Base-by-base conservation (phyloP, 1,140 invertebrate species). In the Daktulosphaira vitifoliae region DNA sequence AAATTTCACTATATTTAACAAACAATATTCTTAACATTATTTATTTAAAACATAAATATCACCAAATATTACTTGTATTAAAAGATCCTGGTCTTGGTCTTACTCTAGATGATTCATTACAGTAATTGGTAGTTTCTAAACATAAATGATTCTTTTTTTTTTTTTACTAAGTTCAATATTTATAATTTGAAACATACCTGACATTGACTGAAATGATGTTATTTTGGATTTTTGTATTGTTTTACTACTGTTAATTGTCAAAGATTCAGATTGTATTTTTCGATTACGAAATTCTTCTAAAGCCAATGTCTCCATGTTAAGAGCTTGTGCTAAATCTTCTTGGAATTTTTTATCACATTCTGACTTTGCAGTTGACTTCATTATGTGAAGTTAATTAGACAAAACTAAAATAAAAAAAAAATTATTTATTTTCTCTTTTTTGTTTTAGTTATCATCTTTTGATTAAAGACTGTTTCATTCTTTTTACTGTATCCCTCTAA, bases 261-360 rank as follows among this genome's bases (percentile, higher is more conserved):
- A 46, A 29, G 56, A 62, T 15, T 48, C 25, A 22, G 56, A 46
- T 48, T 65, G 29, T 11, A 65, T 18, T 56, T 59, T 68, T 66
- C 77, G 75, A 67, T 79, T 79, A 71, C 82, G 80, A 75, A 88
- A 89, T 73, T 89, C 83, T 73, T 92, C 88, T 69, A 90, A 76
- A 7, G 87, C 88, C 66, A 89, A 78, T 72, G 84, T 88, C 77
- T 91, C 89, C 71, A 92, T 79, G 76, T 89, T 91, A 22, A 92
- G 76, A 56, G 88, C 88, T 74, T 87, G 87, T 6, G 89, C 89
- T 72, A 92, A 76, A 74, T 92, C 89, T 69, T 88, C 85, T 77
- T 89, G 80, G 73, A 87, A 91, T 39, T 7, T 22, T 25, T 15
- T 38, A 1, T 65, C 62, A 65, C 38, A 65, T 38, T 65, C 49